Conservation (phyloP, 2,797 vertebrate genomes). For the Leucoraja ocellata region DNA sequence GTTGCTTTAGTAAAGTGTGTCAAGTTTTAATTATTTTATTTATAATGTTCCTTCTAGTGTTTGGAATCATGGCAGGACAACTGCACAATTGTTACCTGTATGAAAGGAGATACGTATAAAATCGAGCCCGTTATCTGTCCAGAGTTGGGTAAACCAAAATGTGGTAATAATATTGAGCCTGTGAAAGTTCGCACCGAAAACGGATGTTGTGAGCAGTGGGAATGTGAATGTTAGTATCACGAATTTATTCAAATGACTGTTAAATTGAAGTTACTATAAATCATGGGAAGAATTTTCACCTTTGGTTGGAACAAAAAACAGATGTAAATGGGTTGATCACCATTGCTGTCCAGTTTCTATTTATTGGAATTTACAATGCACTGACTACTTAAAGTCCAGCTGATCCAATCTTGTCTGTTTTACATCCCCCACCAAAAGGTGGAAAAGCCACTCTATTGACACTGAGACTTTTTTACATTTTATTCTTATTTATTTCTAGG, state of each 20-base stretch:
- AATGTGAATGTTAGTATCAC: conserved; percentile 37
- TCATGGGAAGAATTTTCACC: background rate
- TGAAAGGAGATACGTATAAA: background rate
- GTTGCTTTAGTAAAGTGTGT: background rate
- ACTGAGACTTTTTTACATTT: background rate
- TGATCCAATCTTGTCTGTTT: background rate
- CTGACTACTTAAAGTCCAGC: background rate
- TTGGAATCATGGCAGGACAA: background rate
- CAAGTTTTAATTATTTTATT: background rate
- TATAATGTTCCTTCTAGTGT: background rate
- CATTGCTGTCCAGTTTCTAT: background rate
- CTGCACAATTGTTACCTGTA: background rate
- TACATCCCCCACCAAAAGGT: background rate
- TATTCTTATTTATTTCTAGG: conserved; percentile 25
- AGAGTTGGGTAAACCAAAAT: background rate
- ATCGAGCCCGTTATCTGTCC: background rate
- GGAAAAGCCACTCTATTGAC: background rate
- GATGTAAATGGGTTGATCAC: background rate
- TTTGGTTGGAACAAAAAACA: background rate
- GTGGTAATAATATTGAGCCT: background rate
- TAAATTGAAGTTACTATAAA: background rate
- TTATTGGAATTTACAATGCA: background rate
- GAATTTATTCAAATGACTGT: background rate
- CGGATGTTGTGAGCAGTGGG: conserved; percentile 35
- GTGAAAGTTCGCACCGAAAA: conserved; percentile 25